Percentiles rank a stretch among this genome's conserved stretches.
Evolutionary conservation across 2,888 invertebrate genomes (phyloP).

Genomic region (Cheilosia impressa): DNA sequence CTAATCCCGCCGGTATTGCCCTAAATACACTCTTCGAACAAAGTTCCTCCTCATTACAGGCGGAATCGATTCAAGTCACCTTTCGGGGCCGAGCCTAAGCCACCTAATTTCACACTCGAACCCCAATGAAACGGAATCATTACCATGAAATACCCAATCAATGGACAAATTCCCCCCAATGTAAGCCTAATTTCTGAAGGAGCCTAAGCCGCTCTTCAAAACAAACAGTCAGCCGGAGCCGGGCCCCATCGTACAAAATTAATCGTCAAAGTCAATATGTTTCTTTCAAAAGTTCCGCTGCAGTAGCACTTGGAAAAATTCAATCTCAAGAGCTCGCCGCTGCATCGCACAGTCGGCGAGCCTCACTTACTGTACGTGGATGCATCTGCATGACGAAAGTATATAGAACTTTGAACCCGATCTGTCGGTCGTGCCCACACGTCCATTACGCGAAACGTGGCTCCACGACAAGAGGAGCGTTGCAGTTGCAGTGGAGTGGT

Average conservation of each 20-base stretch:
- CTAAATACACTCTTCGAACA: neutral
- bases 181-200: slow-evolving; percentile 52
- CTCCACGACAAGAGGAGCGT: slow-evolving; percentile 19
- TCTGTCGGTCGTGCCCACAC: slow-evolving; percentile 69
- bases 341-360: neutral
- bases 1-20: slow-evolving; percentile 10
- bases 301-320: slow-evolving; percentile 59
- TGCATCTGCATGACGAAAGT: slow-evolving; percentile 57
- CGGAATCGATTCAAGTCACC: neutral
- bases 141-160: slow-evolving; percentile 44
- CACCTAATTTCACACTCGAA: slow-evolving; percentile 34
- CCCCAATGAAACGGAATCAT: slow-evolving; percentile 27
- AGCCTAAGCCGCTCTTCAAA: slow-evolving; percentile 23
- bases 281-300: slow-evolving; percentile 52
- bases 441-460: slow-evolving; percentile 47
- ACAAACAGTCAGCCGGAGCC: slow-evolving; percentile 30
- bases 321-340: slow-evolving; percentile 14
- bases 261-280: slow-evolving; percentile 36
- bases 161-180: slow-evolving; percentile 32
- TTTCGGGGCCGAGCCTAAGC: slow-evolving; percentile 5
- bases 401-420: slow-evolving; percentile 71
- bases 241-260: neutral
- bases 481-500: neutral
- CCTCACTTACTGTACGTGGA: neutral
- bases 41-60: neutral